Conservation (phyloP, 2,888 invertebrate species). For the Abrostola triplasia region DNA sequence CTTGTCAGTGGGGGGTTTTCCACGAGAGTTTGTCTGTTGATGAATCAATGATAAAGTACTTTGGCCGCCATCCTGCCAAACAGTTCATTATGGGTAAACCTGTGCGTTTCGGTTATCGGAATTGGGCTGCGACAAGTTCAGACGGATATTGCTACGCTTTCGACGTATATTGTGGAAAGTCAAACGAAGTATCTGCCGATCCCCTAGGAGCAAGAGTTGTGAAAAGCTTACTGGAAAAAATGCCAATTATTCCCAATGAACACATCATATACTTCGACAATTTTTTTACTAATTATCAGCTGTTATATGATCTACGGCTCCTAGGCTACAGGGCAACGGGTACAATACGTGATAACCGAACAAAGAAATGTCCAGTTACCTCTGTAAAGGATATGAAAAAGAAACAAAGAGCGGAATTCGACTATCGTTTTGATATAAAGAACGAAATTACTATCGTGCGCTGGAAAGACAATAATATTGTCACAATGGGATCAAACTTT, state of each 20-base stretch:
- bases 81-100: constrained; percentile 36
- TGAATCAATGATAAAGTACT: constrained; percentile 46
- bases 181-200: no score
- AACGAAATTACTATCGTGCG: no score
- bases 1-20: constrained; percentile 29
- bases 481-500: no score
- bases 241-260: constrained; percentile 6
- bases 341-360: constrained; percentile 11
- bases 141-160: constrained; percentile 48
- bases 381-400: no score
- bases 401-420: no score
- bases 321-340: constrained; percentile 12
- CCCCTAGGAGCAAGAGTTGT: constrained; percentile 1
- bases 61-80: no score
- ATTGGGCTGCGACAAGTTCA: constrained; percentile 47
- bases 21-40: constrained; percentile 33
- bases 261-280: constrained; percentile 15
- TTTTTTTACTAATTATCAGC: constrained; percentile 7
- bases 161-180: constrained; percentile 45
- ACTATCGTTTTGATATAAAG: no score
- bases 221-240: background rate
- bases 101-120: constrained; percentile 50
- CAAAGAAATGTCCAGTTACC: no score
- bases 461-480: no score
- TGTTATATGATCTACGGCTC: constrained; percentile 6